A percentile compares a stretch with the other conserved stretches of the same genome.
Conservation (phyloP, 2,113 vertebrate species). For the Vidua chalybeata region DNA sequence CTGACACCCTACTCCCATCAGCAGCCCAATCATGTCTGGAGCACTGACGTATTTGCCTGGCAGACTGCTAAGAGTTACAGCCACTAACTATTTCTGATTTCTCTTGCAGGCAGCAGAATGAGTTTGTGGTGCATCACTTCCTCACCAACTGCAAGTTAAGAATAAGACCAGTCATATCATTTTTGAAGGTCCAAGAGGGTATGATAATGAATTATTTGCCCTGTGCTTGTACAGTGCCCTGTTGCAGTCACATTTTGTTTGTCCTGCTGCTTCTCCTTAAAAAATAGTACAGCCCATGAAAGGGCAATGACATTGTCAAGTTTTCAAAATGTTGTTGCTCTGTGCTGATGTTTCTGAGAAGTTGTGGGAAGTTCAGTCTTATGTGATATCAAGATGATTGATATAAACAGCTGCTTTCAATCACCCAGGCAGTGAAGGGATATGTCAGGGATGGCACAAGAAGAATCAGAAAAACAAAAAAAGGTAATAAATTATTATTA, state of each 20-base stretch:
- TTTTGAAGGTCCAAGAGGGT: background rate
- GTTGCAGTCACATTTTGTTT: background rate
- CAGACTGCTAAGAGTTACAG: background rate
- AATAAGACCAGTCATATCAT: background rate
- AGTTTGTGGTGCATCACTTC: background rate
- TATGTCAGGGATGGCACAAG: slow-evolving; percentile 18
- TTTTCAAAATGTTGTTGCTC: background rate
- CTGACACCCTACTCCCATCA: background rate
- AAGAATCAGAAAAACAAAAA: slow-evolving; percentile 71
- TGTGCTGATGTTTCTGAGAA: background rate
- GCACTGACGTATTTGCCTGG: background rate
- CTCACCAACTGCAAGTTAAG: background rate
- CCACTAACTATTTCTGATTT: background rate
- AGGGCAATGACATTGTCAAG: background rate
- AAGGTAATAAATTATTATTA: background rate
- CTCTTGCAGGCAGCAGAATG: background rate
- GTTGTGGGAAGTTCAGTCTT: background rate
- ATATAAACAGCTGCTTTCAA: slow-evolving; percentile 11
- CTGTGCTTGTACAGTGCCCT: background rate
- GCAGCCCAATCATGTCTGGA: background rate
- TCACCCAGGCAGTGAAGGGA: background rate
- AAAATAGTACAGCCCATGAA: fast-evolving
- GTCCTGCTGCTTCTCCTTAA: background rate
- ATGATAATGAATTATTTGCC: background rate
- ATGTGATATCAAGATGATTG: background rate